Evolutionary conservation across 30 jellyfish, hydroid and myxozoan species (phyloP).

Genomic region (Chrysaora quinquecirrha): DNA sequence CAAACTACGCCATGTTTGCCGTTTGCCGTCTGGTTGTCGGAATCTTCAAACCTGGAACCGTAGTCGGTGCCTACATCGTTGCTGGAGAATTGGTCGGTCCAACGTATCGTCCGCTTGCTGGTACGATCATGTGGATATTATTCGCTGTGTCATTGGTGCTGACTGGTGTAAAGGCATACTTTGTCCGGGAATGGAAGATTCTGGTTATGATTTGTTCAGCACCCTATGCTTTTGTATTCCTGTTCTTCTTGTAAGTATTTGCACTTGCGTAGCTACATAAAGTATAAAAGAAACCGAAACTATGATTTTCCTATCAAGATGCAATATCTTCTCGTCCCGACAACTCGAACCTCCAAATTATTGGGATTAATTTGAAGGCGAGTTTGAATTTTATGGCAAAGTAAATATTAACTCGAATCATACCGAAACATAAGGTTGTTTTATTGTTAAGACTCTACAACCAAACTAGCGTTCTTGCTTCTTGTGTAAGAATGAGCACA

Average conservation of each 20-base stretch:
- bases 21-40: slow-evolving; percentile 77
- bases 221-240: slow-evolving; percentile 69
- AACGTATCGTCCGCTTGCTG: slow-evolving; percentile 81
- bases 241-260: slow-evolving; percentile 71
- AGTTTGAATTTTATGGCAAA: too few species aligned
- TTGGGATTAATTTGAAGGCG: too few species aligned
- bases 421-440: too few species aligned
- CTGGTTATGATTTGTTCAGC: slow-evolving; percentile 72
- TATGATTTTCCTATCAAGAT: too few species aligned
- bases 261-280: too few species aligned
- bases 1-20: slow-evolving; percentile 70
- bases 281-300: too few species aligned
- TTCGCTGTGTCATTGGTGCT: slow-evolving; percentile 69
- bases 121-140: slow-evolving; percentile 68
- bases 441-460: too few species aligned
- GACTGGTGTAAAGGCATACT: slow-evolving; percentile 88
- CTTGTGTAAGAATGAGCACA: too few species aligned
- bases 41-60: slow-evolving; percentile 80
- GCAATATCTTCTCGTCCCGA: too few species aligned
- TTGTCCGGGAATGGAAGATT: slow-evolving; percentile 80
- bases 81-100: slow-evolving; percentile 88
- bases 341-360: too few species aligned
- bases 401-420: too few species aligned
- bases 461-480: too few species aligned
- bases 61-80: slow-evolving; percentile 74